Evolutionary conservation across 2,888 invertebrate genomes (phyloP), one percentile per base, ranked within the genome.

Genomic region (Cataglyphis albicans): DNA sequence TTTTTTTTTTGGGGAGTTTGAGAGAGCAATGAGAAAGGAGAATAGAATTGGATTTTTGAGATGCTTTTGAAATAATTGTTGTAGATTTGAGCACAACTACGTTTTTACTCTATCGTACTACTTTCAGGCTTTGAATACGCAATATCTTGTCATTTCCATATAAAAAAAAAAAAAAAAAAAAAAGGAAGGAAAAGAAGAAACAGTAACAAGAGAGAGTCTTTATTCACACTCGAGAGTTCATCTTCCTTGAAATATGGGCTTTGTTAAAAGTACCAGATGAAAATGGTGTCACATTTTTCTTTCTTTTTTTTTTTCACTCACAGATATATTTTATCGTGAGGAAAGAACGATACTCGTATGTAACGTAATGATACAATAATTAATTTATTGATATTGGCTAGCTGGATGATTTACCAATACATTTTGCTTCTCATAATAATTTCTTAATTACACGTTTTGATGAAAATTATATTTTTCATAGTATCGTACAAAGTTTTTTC

Each of bases 201-300:
- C n/a, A 57, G 29, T 41, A 38, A 29, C 44, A 67, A 41, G 41
- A 41, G 41, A 59, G 18, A 59, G 59, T 29, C 29, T 76, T 76
- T 68, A 70, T 68, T 68, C 41, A 41, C 68, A 32, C 59, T 48
- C 5, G 32, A 59, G 18, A 68, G 52, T 48, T 80, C 68, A 78
- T 68, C 44, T 68, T 78, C 67, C 41, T 57, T 68, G 68, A 59
- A 59, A 78, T 78, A 68, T 44, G 57, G 18, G 35, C n/a, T 68
- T 68, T 55, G 67, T 38, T 44, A 78, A 68, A 78, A 44, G 59
- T 78, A 55, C 55, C 41, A 21, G 35, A 68, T 68, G 35, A 61
- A 70, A 80, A 70, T 70, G 48, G 44, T 61, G 61, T 44, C 29
- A 68, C 61, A 67, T 78, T 80, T 68, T 80, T 73, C 59, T 73